Percentiles rank a stretch among this genome's conserved stretches.
These are phyloP conservation scores for Thelaira solivaga DNA, from an alignment of 2,888 invertebrate species.

Conservation along the genomic window DNA sequence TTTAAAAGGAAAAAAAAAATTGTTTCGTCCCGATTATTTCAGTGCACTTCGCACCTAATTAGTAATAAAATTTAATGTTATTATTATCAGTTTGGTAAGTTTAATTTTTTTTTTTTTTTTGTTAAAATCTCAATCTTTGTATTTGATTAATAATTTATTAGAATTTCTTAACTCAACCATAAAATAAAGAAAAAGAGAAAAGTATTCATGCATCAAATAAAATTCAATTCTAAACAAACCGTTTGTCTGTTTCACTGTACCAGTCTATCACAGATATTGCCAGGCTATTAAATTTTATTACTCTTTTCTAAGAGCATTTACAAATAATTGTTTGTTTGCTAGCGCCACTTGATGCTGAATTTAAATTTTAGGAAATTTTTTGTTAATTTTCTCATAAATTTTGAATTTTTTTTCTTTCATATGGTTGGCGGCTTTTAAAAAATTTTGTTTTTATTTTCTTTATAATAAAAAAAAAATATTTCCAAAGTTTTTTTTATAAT, in stretches of 20 bases:
- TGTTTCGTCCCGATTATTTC: conserved; percentile 14
- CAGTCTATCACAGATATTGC: conserved; percentile 71
- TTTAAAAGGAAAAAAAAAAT: neutral
- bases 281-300: conserved; percentile 75
- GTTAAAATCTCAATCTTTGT: conserved; percentile 41
- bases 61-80: conserved; percentile 75
- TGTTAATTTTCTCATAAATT: conserved; percentile 46
- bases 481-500: conserved; percentile 2
- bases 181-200: neutral
- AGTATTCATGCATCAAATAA: neutral
- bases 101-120: conserved; percentile 42
- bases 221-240: conserved; percentile 43
- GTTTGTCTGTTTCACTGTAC: conserved; percentile 28
- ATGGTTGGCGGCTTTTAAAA: conserved; percentile 17
- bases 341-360: conserved; percentile 44
- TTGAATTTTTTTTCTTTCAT: conserved; percentile 4
- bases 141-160: conserved; percentile 61
- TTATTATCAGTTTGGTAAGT: conserved; percentile 47
- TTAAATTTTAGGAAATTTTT: neutral
- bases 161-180: neutral
- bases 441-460: too few relatives aligned
- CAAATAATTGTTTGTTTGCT: conserved; percentile 1
- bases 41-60: conserved; percentile 74
- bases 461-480: too few relatives aligned
- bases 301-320: conserved; percentile 55